These are phyloP conservation scores for Chlamydotis undulata DNA, from an alignment of 2,113 vertebrate genomes.

Conservation along the genomic window DNA sequence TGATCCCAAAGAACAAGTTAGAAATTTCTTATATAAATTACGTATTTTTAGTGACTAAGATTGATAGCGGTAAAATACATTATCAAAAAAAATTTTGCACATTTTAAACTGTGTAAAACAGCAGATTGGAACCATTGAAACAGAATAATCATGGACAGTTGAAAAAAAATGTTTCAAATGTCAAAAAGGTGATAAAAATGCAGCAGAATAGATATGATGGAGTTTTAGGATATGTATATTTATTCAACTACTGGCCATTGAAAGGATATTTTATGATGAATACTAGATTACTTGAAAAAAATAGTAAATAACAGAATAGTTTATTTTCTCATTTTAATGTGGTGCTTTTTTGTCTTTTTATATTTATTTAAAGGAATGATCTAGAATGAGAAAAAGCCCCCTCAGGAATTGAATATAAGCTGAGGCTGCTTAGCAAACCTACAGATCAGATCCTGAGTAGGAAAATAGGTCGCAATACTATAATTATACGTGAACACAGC, in stretches of 20 bases:
- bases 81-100: neutral
- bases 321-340: neutral
- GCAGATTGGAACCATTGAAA: neutral
- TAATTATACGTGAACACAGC: neutral
- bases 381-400: neutral
- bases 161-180: neutral
- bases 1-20: neutral
- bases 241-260: neutral
- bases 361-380: neutral
- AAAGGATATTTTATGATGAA: neutral
- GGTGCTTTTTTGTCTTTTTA: neutral
- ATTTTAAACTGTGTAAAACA: neutral
- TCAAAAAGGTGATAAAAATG: neutral
- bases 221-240: neutral
- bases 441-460: neutral
- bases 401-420: neutral
- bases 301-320: neutral
- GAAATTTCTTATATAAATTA: neutral
- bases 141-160: neutral
- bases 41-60: neutral
- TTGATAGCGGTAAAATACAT: neutral
- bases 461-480: constrained; percentile 5
- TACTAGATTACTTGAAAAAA: neutral
- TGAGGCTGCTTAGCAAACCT: neutral
- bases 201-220: neutral